Percentiles rank a stretch among this genome's conserved stretches.
Evolutionary conservation across 2,797 vertebrate genomes (phyloP).

Genomic region (Tenualosa thibaudeaui): DNA sequence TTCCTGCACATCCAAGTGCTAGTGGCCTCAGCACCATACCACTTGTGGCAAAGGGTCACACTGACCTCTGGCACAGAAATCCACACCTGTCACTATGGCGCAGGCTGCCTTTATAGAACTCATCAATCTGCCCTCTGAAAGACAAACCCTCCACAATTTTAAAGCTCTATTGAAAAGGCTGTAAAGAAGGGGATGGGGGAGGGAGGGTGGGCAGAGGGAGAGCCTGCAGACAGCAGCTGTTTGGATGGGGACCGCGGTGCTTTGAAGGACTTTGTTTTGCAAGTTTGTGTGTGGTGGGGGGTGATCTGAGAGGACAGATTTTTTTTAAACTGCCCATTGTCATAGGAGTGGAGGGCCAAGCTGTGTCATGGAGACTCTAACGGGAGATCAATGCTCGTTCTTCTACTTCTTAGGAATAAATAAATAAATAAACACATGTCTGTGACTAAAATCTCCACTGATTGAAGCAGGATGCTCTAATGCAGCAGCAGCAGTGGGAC

Average conservation of each 20-base stretch:
- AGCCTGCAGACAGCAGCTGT: slow-evolving; percentile 61
- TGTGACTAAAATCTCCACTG: neutral
- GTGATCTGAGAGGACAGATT: neutral
- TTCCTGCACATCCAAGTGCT: slow-evolving; percentile 35
- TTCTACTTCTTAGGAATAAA: neutral
- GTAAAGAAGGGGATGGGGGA: slow-evolving; percentile 42
- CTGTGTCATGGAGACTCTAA: neutral
- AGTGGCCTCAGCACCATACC: slow-evolving; percentile 29
- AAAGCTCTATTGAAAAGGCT: slow-evolving; percentile 44
- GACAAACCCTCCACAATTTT: slow-evolving; percentile 39
- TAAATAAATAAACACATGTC: neutral
- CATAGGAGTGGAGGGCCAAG: neutral
- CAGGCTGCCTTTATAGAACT: slow-evolving; percentile 46
- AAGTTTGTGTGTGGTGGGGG: neutral
- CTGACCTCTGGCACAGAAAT: slow-evolving; percentile 45
- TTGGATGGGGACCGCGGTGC: slow-evolving; percentile 40
- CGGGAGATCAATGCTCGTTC: slow-evolving; percentile 2
- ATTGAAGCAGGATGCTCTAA: neutral
- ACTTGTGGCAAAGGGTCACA: slow-evolving; percentile 35
- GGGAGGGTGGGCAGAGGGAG: slow-evolving; percentile 43
- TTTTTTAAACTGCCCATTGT: neutral
- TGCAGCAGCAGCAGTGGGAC: neutral
- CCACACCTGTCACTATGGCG: slow-evolving; percentile 46
- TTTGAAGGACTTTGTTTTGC: slow-evolving; percentile 42
- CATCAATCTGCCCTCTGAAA: slow-evolving; percentile 38